Base-by-base conservation (phyloP, 1,140 invertebrate genomes). In the Drosophila sproati region DNA sequence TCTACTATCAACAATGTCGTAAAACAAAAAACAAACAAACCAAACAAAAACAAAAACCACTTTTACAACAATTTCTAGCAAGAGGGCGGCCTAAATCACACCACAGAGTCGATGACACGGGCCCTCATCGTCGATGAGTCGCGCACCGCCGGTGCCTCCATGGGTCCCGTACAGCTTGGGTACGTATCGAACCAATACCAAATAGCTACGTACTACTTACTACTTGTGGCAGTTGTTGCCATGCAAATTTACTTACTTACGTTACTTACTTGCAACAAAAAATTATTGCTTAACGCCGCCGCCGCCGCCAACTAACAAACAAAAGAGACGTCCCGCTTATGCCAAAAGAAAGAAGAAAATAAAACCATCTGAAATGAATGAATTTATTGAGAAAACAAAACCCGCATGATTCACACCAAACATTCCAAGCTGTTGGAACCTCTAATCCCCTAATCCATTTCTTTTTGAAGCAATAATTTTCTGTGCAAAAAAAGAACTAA, bases 161-260 rank as follows among this genome's bases (percentile, higher is more conserved):
- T 96, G 93, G 97, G 96, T 93, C 96, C 96, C 93, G 96, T 97
- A 92, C 97, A 98, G 94, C 95, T 98, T 93, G 97, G 97, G 97
- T 98, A 97, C 94, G 96, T 97, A 96, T 93, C 73, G 43, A 64
- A 54, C 67, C 55, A 62, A 43, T 57, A 35, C 39, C 55, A 39
- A 20, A 12, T 48, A 57, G 60, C 28, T 35, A 52, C 37, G 55
- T 54, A 74, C 73, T 63, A 47, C 12, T 48, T 61, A 74, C 73
- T 63, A 47, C 12, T 48, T 61, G 57, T 54, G 45, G 54, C 48
- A 64, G 61, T 12, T 54, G 39, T 12, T 54, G 39, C 31, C 63
- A 92, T 73, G 76, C 77, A 37, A 32, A 39, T 39, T 20, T 20
- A 20, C 20, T 76, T 37, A 59, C 68, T 56, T 73, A 77, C 45